Percentiles rank a stretch among this genome's conserved stretches.
These are phyloP conservation scores for Neopelma chrysocephalum DNA, from an alignment of 2,797 vertebrate genomes.

Conservation along the genomic window DNA sequence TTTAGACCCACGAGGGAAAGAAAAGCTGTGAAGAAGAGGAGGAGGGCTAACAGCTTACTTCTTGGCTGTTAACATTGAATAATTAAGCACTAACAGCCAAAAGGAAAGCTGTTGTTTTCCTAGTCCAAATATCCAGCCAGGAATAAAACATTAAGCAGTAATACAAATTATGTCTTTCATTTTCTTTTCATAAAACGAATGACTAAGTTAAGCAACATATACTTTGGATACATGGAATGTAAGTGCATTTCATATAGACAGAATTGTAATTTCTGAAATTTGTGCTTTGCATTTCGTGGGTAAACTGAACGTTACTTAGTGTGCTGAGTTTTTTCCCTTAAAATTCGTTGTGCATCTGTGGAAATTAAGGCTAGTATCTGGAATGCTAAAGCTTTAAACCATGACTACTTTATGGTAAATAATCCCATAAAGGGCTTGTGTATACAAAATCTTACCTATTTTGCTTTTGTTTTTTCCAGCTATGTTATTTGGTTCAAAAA, in stretches of 20 bases:
- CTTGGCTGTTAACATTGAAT: conserved; percentile 70
- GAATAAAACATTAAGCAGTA: conserved; percentile 69
- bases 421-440: neutral
- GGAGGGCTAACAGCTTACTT: conserved; percentile 72
- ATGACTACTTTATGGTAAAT: neutral
- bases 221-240: neutral
- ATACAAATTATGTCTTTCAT: conserved; percentile 40
- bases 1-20: conserved; percentile 60
- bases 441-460: neutral
- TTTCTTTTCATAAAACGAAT: conserved; percentile 58
- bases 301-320: neutral
- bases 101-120: conserved; percentile 74
- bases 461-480: fast-evolving
- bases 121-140: conserved; percentile 68
- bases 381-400: neutral
- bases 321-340: neutral
- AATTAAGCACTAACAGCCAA: conserved; percentile 68
- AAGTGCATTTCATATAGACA: neutral
- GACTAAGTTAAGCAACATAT: conserved; percentile 46
- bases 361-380: neutral
- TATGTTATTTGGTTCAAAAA: neutral
- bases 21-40: conserved; percentile 69
- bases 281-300: neutral
- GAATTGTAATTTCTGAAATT: neutral
- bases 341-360: neutral